Base-by-base conservation (phyloP, 2,888 invertebrate species). In the Cerastis leucographa region DNA sequence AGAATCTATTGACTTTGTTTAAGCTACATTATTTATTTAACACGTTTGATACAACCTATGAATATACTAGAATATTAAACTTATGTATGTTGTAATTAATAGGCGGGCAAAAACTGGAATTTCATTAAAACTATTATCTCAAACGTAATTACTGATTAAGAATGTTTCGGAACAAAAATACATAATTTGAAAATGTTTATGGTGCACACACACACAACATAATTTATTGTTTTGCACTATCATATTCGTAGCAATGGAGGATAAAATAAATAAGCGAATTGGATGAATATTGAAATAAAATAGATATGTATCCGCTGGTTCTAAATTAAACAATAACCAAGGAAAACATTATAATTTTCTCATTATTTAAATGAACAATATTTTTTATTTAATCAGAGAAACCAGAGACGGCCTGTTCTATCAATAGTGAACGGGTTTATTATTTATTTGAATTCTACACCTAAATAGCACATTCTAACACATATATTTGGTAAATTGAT, bases 101-200 rank as follows among this genome's bases (percentile, higher is more conserved):
- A 90, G 89, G 89, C 90, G 89, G 89, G 89, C 71, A 85, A 88
- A 88, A 81, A 85, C 80, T 90, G 89, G 90, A 90, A 90, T 89
- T 85, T 83, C 54, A 80, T 82, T 87, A 73, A 79, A 68, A 86
- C 74, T 85, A 85, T 69, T 70, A 78, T 74, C 62, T 71, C 49
- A 76, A 68, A 54, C 62, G 46, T 76, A 77, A 69, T 74, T 85
- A 78, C 78, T 78, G 49, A 78, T 51, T 70, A 74, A 66, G 7
- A 59, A 65, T 75, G 56, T 67, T 69, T 81, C 22, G 29, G 68
- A 71, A 67, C 61, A 81, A 67, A 59, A 83, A 76, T 64, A 78
- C 77, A 85, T 76, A 80, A n/a, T 66, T 66, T 54, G 49, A 19
- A 40, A 71, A 61, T 14, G 56, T 66, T 68, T 68, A 46, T 65